Evolutionary conservation across 37 sponge, comb jelly and placozoan genomes (phyloP), one percentile per base, ranked within the genome.

Genomic region (Chondrilla cf. caribensis): DNA sequence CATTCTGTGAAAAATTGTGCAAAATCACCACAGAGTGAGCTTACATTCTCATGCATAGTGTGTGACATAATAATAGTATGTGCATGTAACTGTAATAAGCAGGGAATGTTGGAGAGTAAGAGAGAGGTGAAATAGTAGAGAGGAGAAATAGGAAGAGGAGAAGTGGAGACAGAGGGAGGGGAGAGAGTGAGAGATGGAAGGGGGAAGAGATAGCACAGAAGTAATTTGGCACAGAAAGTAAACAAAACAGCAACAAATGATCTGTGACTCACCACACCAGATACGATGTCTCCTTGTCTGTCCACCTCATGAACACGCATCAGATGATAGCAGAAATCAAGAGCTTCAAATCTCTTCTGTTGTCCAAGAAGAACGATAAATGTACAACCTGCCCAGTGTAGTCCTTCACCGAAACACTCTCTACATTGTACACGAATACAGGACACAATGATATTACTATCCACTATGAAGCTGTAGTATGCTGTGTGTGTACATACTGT

Each of bases 311-410:
- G 78, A 32, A 98, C 99, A 22, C 90, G 83, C 70, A 91, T 72
- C 36, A 98, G 28, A 76, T 96, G 99, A 67, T 98, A 98, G 89
- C 90, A 94, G 87, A 98, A 98, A 83, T 98, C 99, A 28, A 98
- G 75, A 17, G 97, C 87, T 51, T 94, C 91, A 77, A 98, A 98
- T n/a, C 95, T 82, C 35, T 83, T 83, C 82, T 90, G 87, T 84
- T 98, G 99, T 0, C 92, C 97, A 38, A 98, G 85, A 28, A 98
- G 85, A 26, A 81, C 80, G 38, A 96, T 90, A 41, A 98, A 44
- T 28, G 88, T 82, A 77, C 89, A 87, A 11, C 97, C 97, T 55
- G 97, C 96, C 99, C 99, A 98, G 73, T 93, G 94, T 0, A 98
- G 84, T 6, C 99, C 99, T 51, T 98, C 99, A 19, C 99, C 99